phyloP scores from a whole-genome alignment of 2,113 vertebrate genomes.

The Mandrillus leucophaeus region DNA sequence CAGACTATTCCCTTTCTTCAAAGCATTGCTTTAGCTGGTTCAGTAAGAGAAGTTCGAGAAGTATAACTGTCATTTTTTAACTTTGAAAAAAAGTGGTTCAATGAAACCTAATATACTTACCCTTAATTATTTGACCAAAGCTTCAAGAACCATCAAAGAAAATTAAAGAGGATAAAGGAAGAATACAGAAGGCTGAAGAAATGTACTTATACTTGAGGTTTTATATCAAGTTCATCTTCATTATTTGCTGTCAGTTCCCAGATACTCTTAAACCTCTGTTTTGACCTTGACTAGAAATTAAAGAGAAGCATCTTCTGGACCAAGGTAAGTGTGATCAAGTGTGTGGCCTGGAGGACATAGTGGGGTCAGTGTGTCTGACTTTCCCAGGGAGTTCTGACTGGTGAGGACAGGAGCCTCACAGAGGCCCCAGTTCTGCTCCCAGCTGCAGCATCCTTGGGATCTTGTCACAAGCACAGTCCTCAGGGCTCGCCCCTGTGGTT shows the following conservation, averaged over 20 bases:
- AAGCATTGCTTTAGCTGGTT: neutral
- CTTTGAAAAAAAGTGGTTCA: constrained; percentile 5
- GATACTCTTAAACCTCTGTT: neutral
- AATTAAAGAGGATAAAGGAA: neutral
- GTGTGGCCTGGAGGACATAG: neutral
- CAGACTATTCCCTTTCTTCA: neutral
- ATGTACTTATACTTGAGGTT: neutral
- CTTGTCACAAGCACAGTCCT: neutral
- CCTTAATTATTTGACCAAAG: neutral
- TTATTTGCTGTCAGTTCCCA: neutral
- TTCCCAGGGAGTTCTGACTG: neutral
- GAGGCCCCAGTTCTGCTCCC: neutral
- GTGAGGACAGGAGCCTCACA: neutral
- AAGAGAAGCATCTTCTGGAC: neutral
- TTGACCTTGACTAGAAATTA: neutral
- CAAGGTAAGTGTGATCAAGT: neutral
- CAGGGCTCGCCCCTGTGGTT: neutral
- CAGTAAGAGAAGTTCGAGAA: neutral
- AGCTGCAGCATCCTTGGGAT: neutral
- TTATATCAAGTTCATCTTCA: neutral
- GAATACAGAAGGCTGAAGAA: neutral
- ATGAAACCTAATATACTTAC: neutral
- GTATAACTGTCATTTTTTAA: neutral
- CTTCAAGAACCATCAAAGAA: neutral
- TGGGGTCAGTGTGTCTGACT: neutral